phyloP scores from a whole-genome alignment of 2,888 invertebrate genomes.

The Phymatocera aterrima region DNA sequence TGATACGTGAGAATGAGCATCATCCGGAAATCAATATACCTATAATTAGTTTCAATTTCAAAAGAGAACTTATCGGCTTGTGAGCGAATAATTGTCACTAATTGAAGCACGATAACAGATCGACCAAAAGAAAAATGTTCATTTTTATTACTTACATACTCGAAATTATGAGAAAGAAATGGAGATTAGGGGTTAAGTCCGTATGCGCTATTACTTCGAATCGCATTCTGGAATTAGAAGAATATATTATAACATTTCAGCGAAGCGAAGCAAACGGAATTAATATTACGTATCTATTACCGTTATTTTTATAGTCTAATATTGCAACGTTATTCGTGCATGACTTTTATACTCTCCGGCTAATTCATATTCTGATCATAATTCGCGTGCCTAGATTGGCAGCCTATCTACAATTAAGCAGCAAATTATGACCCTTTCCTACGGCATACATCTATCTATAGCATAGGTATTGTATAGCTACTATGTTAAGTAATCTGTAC shows the following conservation, averaged over 20 bases:
- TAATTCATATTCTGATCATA: neutral
- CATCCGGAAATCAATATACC: neutral
- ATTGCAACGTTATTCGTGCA: too few relatives aligned
- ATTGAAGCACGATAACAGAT: too few relatives aligned
- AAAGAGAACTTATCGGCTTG: neutral
- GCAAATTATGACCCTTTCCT: neutral
- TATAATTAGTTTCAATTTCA: neutral
- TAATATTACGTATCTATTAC: neutral
- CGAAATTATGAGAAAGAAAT: too few relatives aligned
- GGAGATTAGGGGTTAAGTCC: too few relatives aligned
- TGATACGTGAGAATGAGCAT: neutral
- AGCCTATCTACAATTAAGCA: neutral
- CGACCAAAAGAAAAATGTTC: too few relatives aligned
- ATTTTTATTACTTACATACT: too few relatives aligned
- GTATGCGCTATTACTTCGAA: too few relatives aligned
- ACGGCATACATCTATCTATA: too few relatives aligned
- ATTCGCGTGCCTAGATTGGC: neutral
- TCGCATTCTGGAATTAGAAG: too few relatives aligned
- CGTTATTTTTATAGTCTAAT: neutral
- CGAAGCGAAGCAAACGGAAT: neutral
- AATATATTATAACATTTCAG: neutral
- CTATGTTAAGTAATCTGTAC: too few relatives aligned
- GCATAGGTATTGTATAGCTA: too few relatives aligned
- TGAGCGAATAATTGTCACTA: too few relatives aligned
- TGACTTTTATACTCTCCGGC: neutral